Conservation (phyloP, 1,140 invertebrate genomes). For the Megathymus violae region DNA sequence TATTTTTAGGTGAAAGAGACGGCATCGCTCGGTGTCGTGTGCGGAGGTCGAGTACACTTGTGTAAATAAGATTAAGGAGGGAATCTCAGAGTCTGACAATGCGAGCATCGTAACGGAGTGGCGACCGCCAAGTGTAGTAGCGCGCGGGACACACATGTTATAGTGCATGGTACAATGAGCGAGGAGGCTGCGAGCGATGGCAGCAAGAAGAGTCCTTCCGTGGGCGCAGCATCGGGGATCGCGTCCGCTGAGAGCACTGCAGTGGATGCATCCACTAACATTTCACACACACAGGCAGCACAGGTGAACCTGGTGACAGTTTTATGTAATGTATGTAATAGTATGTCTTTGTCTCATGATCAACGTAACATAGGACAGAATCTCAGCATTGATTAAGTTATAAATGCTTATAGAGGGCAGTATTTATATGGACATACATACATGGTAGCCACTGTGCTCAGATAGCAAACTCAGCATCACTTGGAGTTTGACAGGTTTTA, state of each 20-base stretch:
- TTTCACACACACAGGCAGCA: constrained; percentile 57
- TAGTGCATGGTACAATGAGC: constrained; percentile 73
- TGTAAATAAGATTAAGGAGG: constrained; percentile 48
- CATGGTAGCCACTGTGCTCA: no score
- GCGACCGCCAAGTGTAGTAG: constrained; percentile 36
- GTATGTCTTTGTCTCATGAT: no score
- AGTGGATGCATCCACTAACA: constrained; percentile 57
- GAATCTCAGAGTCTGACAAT: constrained; percentile 52
- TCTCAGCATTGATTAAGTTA: no score
- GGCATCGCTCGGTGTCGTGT: neutral
- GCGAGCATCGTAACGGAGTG: constrained; percentile 57
- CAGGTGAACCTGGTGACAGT: constrained; percentile 56
- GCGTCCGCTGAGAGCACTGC: constrained; percentile 46
- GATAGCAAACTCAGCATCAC: no score
- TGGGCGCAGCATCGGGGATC: constrained; percentile 44
- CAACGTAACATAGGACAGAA: no score
- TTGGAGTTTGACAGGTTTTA: no score
- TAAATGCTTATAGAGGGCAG: no score
- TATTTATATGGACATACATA: no score
- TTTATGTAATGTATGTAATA: no score
- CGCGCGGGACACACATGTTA: constrained; percentile 51
- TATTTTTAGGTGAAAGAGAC: constrained; percentile 46
- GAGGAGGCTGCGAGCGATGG: constrained; percentile 70
- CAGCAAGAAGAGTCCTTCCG: constrained; percentile 58
- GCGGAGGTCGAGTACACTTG: constrained; percentile 42